Evolutionary conservation across 1,140 invertebrate genomes (phyloP), one percentile per base, ranked within the genome.

Genomic region (Magallana angulata): DNA sequence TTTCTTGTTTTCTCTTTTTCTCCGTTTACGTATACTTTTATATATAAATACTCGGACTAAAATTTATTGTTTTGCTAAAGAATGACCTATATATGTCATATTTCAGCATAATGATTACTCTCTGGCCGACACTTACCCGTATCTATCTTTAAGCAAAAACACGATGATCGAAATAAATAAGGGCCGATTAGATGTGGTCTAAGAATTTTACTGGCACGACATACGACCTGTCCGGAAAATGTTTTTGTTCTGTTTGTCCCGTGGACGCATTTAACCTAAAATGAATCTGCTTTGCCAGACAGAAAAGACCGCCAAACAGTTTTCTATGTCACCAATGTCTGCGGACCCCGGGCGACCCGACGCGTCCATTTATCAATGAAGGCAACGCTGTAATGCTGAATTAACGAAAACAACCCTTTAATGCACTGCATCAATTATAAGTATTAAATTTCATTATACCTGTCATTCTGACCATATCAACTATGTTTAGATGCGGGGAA

Each of bases 401-500:
- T 76, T 30, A 76, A 76, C 14, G 68, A 30, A 76, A 76, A 8
- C 18, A 76, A 30, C 24, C 68, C 68, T 76, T 48, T 30, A 18
- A 76, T 30, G 68, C 68, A 76, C 68, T 11, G 30, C 11, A 76
- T 76, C 24, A 76, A 76, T 76, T 76, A 62, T 16, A 30, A 76
- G 12, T 36, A 9, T 76, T 76, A 76, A 76, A 36, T 76, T 30
- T 12, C 36, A 30, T 76, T 30, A 76, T 30, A 76, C 36, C 24
- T 30, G 30, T 36, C 68, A 12, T 76, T 76, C 68, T 76, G 36
- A 48, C 36, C 18, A 36, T 30, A 76, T 76, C 24, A 30, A 30
- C 68, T 30, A 9, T 12, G 68, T 76, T 36, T 48, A 48, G 36
- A 48, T 48, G 36, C 36, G 36, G 36, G 36, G 5, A 48, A 48